A percentile compares a stretch with the other conserved stretches of the same genome.
Conservation (phyloP, 2,888 invertebrate genomes). For the Chrysodeixis includens region DNA sequence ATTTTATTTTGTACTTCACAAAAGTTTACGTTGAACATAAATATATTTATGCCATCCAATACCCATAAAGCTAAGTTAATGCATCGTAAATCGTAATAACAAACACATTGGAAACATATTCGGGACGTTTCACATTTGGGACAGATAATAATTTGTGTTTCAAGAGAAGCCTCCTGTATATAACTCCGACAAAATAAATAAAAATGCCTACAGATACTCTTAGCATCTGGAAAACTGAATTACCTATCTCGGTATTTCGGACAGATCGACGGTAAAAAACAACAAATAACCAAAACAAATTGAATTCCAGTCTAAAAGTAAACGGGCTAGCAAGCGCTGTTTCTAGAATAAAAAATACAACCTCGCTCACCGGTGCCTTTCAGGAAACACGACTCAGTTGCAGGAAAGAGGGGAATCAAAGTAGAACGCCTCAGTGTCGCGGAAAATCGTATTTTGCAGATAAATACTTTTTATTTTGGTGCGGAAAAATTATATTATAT, state of each 20-base stretch:
- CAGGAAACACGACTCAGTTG: constrained; percentile 15
- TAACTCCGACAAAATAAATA: no score
- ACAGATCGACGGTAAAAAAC: no score
- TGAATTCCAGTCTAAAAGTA: background rate
- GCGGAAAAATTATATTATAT: background rate
- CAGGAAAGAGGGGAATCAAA: constrained; percentile 9
- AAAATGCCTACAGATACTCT: no score
- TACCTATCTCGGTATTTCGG: no score
- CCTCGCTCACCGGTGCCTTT: constrained; percentile 21
- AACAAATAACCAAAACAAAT: no score
- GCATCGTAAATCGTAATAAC: constrained; percentile 39
- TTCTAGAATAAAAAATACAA: constrained; percentile 16
- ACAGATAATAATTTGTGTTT: constrained; percentile 29
- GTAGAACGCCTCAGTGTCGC: constrained; percentile 16
- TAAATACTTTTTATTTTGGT: background rate
- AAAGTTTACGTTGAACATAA: constrained; percentile 49
- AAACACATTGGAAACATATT: constrained; percentile 39
- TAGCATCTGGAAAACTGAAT: no score
- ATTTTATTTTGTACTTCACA: constrained; percentile 36
- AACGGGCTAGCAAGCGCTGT: background rate
- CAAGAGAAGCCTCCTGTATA: no score
- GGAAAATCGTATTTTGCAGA: background rate
- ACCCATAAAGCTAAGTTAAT: constrained; percentile 49
- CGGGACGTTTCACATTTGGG: constrained; percentile 22
- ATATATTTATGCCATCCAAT: constrained; percentile 39